Evolutionary conservation across 1,140 invertebrate species (phyloP).

Genomic region (Globodera rostochiensis): DNA sequence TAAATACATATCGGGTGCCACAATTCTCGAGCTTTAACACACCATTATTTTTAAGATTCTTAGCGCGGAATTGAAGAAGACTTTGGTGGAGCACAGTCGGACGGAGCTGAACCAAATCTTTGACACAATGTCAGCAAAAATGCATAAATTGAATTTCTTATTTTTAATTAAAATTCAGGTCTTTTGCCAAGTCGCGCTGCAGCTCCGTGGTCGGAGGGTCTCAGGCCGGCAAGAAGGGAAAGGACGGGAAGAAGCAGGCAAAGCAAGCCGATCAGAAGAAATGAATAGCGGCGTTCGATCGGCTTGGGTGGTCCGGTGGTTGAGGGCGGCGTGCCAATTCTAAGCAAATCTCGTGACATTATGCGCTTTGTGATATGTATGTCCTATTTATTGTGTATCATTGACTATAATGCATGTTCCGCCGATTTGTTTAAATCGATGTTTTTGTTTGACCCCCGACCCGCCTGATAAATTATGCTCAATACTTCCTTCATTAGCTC

Average conservation of each 20-base stretch:
- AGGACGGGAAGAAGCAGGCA: background rate
- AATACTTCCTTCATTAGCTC: no score
- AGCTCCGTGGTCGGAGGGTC: background rate
- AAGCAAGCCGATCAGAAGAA: background rate
- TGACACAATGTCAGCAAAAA: slow-evolving; percentile 7
- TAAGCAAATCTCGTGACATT: no score
- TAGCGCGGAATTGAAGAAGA: background rate
- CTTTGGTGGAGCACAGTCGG: background rate
- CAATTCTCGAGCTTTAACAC: background rate
- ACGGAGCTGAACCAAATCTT: background rate
- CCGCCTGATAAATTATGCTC: no score
- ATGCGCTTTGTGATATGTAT: no score
- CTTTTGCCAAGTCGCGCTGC: background rate
- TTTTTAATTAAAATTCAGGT: background rate
- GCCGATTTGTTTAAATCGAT: no score
- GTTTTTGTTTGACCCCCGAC: no score
- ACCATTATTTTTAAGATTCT: background rate
- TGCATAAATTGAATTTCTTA: background rate
- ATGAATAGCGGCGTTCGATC: background rate
- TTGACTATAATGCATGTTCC: no score
- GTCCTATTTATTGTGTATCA: no score
- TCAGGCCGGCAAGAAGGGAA: background rate
- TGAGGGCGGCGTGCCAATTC: no score
- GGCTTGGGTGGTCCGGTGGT: no score
- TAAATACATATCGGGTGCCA: no score